These are phyloP conservation scores for Laothoe populi DNA, from an alignment of 2,888 invertebrate genomes.

Conservation along the genomic window DNA sequence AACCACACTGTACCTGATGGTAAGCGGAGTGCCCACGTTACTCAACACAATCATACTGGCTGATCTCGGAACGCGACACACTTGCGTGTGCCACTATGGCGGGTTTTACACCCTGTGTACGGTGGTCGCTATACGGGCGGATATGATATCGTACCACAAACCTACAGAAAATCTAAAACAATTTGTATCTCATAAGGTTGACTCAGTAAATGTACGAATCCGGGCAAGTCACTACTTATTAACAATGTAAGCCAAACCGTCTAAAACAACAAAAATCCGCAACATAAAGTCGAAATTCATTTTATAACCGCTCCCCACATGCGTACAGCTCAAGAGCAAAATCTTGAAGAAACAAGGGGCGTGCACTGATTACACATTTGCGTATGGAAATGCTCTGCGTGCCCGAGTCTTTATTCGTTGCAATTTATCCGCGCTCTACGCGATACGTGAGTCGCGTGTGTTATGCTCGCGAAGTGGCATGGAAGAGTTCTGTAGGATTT, in stretches of 20 bases:
- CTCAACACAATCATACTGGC: too few species aligned
- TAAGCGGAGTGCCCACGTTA: too few species aligned
- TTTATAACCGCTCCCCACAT: neutral
- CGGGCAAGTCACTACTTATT: neutral
- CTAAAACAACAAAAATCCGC: neutral
- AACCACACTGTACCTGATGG: too few species aligned
- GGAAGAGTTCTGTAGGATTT: neutral
- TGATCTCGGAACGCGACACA: too few species aligned
- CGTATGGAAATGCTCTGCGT: conserved; percentile 50
- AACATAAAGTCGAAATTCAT: neutral
- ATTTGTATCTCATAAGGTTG: too few species aligned
- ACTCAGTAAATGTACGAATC: too few species aligned
- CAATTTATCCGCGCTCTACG: conserved; percentile 56
- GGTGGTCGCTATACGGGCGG: too few species aligned
- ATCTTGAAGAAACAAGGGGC: conserved; percentile 25
- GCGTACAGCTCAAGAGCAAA: neutral
- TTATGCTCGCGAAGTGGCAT: conserved; percentile 31
- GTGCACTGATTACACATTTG: conserved; percentile 45
- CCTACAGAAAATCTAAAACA: too few species aligned
- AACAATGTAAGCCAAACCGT: neutral
- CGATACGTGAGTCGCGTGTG: conserved; percentile 46
- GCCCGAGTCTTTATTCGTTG: conserved; percentile 50
- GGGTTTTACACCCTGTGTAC: too few species aligned
- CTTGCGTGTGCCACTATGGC: too few species aligned
- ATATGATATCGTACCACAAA: too few species aligned